These are phyloP conservation scores for Lycodopsis pacificus DNA, from an alignment of 2,797 vertebrate genomes.

Conservation along the genomic window DNA sequence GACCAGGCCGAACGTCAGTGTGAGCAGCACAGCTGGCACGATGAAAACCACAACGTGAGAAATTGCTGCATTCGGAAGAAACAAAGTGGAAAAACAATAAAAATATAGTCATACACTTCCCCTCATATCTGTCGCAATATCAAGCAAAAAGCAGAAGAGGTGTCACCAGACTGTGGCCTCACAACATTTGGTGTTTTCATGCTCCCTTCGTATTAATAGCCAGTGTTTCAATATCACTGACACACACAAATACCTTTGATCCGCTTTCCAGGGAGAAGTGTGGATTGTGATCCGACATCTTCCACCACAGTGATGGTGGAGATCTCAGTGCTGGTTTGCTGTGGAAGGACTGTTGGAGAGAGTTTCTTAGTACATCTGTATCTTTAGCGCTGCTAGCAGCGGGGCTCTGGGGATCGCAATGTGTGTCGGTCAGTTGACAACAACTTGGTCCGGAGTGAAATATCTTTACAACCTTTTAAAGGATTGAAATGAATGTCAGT, in stretches of 20 bases:
- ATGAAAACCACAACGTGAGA: neutral
- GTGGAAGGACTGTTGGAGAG: constrained; percentile 22
- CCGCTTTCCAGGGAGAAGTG: neutral
- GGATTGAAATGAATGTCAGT: no score
- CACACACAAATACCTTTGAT: neutral
- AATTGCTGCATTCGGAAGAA: fast-evolving
- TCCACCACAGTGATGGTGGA: neutral
- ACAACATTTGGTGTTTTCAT: neutral
- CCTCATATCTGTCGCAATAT: neutral
- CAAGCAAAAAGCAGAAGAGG: neutral
- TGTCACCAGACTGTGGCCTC: neutral
- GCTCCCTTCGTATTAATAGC: neutral
- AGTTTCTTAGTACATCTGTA: neutral
- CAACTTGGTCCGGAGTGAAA: neutral
- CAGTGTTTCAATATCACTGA: neutral
- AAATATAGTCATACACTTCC: neutral
- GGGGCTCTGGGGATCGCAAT: neutral
- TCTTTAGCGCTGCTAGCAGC: neutral
- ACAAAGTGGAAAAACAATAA: neutral
- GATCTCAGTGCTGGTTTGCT: neutral
- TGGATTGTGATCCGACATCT: neutral
- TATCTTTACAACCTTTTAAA: no score
- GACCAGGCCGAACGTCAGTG: neutral
- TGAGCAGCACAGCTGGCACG: neutral
- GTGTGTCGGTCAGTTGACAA: neutral